These are phyloP conservation scores for Rotaria magnacalcarata DNA, from an alignment of 2,888 invertebrate genomes.

Conservation along the genomic window DNA sequence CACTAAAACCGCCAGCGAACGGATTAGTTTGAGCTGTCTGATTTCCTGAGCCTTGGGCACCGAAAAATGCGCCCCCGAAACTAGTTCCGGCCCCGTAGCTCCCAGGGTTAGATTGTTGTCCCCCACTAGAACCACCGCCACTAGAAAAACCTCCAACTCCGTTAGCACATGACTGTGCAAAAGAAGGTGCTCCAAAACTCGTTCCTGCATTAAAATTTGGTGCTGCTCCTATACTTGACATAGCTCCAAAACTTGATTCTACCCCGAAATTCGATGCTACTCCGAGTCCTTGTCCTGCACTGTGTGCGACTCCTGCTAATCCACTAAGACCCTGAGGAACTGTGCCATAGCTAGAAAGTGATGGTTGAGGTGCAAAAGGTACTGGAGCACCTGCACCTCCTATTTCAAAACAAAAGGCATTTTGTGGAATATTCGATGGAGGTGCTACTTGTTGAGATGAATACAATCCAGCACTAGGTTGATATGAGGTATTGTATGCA, in stretches of 20 bases:
- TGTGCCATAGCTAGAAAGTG: background rate
- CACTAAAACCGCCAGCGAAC: background rate
- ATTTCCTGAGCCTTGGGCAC: background rate
- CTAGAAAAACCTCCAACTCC: background rate
- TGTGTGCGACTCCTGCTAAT: no score
- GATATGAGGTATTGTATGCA: background rate
- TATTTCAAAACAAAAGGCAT: background rate
- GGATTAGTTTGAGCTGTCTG: slow-evolving; percentile 3
- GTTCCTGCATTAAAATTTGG: background rate
- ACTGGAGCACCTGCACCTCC: background rate
- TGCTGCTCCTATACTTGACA: background rate
- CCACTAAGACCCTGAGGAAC: background rate
- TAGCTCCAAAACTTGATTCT: background rate
- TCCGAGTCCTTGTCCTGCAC: background rate
- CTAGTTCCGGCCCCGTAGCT: background rate
- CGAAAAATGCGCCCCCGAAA: background rate
- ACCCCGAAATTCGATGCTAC: background rate
- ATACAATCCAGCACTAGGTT: background rate
- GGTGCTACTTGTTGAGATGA: background rate
- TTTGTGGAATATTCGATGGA: background rate
- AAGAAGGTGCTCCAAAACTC: background rate
- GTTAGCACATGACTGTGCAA: no score
- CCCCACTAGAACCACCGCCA: background rate
- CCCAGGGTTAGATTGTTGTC: background rate
- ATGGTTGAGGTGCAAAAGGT: background rate